Conservation (phyloP, 2,797 vertebrate species). For the Hydrolagus colliei region DNA sequence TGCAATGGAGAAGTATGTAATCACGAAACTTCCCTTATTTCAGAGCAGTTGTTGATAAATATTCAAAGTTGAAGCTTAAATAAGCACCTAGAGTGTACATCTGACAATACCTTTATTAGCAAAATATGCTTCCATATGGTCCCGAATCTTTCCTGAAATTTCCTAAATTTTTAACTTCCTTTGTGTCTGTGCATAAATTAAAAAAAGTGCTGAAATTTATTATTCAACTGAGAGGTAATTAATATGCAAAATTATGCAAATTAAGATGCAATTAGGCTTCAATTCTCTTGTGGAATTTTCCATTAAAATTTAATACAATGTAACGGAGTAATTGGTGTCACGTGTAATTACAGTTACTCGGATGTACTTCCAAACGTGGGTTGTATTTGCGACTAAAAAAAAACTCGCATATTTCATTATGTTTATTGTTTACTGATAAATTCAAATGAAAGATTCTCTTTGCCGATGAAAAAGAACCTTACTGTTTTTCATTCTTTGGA, state of each 20-base stretch:
- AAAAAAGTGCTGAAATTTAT: constrained; percentile 99
- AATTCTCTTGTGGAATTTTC: constrained; percentile 99
- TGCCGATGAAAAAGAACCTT: constrained; percentile 5
- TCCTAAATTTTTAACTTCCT: constrained; percentile 76
- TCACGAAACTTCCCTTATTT: constrained; percentile 2
- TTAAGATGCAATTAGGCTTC: constrained; percentile 99
- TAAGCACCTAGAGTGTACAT: constrained; percentile 4
- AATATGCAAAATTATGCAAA: constrained; percentile 99
- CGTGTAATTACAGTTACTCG: constrained; percentile 99
- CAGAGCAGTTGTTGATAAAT: constrained; percentile 25
- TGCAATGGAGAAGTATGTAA: constrained; percentile 15
- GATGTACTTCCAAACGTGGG: constrained; percentile 96
- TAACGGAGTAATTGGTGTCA: constrained; percentile 99
- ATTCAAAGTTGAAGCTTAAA: constrained; percentile 29
- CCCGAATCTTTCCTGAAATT: constrained; percentile 30
- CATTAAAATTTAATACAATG: constrained; percentile 99
- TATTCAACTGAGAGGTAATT: constrained; percentile 99
- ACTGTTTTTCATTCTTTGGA: background rate
- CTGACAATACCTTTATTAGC: constrained; percentile 28
- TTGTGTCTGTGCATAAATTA: constrained; percentile 97
- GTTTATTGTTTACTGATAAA: constrained; percentile 33
- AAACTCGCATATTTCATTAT: constrained; percentile 29
- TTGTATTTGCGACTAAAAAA: constrained; percentile 27
- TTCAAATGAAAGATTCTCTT: constrained; percentile 28
- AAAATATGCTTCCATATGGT: constrained; percentile 31